Percentiles rank a stretch among this genome's conserved stretches.
Conservation (phyloP, 2,888 invertebrate species). For the Caprella mutica region DNA sequence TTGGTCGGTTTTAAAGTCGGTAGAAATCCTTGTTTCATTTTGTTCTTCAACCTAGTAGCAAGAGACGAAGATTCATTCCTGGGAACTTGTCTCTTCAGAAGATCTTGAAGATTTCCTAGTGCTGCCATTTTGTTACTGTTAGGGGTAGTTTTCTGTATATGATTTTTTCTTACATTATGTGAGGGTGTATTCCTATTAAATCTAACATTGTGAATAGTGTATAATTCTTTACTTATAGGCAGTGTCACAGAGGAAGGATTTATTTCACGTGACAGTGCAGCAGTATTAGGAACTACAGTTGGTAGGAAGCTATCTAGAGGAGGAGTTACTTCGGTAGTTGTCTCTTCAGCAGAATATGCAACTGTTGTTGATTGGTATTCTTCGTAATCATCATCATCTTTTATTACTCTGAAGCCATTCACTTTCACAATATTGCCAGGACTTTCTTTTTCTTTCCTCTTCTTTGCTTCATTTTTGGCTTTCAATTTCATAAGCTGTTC, state of each 20-base stretch:
- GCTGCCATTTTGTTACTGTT: too few species aligned
- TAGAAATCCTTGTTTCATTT: not conserved
- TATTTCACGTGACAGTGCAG: too few species aligned
- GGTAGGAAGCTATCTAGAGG: not conserved
- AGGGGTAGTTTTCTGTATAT: too few species aligned
- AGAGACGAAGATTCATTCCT: not conserved
- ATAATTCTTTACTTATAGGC: too few species aligned
- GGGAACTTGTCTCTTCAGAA: not conserved
- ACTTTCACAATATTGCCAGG: slow-evolving; percentile 10
- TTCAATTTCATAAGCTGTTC: too few species aligned
- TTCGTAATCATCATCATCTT: not conserved
- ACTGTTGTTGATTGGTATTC: not conserved
- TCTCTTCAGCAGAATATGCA: not conserved
- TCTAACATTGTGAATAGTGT: too few species aligned
- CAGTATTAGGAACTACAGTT: not conserved
- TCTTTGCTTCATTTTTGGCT: too few species aligned
- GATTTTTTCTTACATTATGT: too few species aligned
- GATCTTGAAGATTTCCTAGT: not conserved
- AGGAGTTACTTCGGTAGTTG: not conserved
- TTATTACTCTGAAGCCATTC: slow-evolving; percentile 5
- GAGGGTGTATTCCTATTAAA: too few species aligned
- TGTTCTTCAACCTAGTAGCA: not conserved
- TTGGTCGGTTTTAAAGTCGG: not conserved
- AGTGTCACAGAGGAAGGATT: too few species aligned
- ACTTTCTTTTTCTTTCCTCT: too few species aligned